phyloP scores from a whole-genome alignment of 2,113 vertebrate species.

The human region GRCh38 chr3:25285501-25286000 shows the following conservation, averaged over 20 bases:
- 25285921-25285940: no score
- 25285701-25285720: not conserved
- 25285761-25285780: not conserved
- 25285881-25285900: not conserved
- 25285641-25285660: not conserved
- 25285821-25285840: not conserved
- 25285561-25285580: not conserved
- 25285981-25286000: not conserved
- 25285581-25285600: not conserved
- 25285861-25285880: not conserved
- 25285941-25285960: not conserved
- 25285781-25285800: not conserved
- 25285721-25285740: not conserved
- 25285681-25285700: not conserved
- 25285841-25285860: not conserved
- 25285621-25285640: not conserved
- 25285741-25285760: not conserved
- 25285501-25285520: not conserved
- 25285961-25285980: not conserved
- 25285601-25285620: not conserved
- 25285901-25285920: rapidly evolving
- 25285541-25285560: not conserved
- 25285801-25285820: not conserved
- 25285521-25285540: not conserved
- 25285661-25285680: not conserved